phyloP scores from a whole-genome alignment of 2,888 invertebrate genomes.

The Ennomos quercinarius region DNA sequence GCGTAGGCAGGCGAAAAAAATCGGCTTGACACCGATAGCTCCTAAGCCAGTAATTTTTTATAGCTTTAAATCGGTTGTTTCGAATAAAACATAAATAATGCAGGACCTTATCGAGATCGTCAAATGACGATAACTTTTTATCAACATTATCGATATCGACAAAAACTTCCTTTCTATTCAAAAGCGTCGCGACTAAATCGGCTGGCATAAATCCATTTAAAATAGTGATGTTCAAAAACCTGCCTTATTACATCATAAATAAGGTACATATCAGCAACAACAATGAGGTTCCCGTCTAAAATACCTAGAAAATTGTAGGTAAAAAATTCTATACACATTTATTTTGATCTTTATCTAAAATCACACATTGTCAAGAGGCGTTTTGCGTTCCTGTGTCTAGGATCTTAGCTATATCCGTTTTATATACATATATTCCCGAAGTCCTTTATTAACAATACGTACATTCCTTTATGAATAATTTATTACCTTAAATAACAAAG shows the following conservation, averaged over 20 bases:
- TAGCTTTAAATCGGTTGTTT: not conserved
- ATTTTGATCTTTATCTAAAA: slow-evolving; percentile 68
- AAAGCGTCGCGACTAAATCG: slow-evolving; percentile 22
- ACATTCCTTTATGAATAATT: slow-evolving; percentile 73
- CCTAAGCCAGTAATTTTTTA: slow-evolving; percentile 1
- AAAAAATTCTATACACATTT: slow-evolving; percentile 74
- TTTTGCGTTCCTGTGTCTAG: slow-evolving; percentile 70
- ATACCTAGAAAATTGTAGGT: slow-evolving; percentile 76
- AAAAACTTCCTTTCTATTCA: slow-evolving; percentile 8
- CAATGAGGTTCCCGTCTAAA: slow-evolving; percentile 66
- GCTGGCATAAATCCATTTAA: slow-evolving; percentile 21
- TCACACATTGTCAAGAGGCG: slow-evolving; percentile 63
- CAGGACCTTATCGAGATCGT: slow-evolving; percentile 3
- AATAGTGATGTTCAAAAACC: slow-evolving; percentile 35
- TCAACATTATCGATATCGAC: slow-evolving; percentile 14
- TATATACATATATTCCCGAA: slow-evolving; percentile 61
- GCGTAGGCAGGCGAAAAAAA: not conserved
- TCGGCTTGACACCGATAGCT: not conserved
- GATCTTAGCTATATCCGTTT: slow-evolving; percentile 58
- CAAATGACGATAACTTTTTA: slow-evolving; percentile 4
- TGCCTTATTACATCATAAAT: slow-evolving; percentile 36
- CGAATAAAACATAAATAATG: not conserved
- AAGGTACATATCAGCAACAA: slow-evolving; percentile 50
- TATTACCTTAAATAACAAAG: slow-evolving; percentile 66
- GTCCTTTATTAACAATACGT: slow-evolving; percentile 63